Evolutionary conservation across 2,888 invertebrate genomes (phyloP).

Genomic region (Mycalesis mineus): DNA sequence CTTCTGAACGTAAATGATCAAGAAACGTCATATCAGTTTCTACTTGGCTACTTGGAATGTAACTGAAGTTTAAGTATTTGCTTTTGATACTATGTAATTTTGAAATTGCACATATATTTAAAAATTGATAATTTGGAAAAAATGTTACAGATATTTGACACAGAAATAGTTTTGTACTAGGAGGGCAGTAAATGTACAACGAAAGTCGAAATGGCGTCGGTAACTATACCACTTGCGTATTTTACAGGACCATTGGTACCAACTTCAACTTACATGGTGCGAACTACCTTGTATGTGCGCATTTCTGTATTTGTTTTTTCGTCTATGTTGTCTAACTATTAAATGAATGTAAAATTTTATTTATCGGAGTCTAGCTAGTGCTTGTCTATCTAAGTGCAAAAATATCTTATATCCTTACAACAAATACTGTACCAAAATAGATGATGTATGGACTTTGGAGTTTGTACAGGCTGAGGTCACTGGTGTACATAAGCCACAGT

Average conservation of each 20-base stretch:
- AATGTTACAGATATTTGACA: no score
- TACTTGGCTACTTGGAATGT: no score
- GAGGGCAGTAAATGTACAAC: neutral
- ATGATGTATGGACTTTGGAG: conserved; percentile 53
- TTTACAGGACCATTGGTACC: no score
- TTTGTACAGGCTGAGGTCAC: conserved; percentile 61
- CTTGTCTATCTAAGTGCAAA: conserved; percentile 67
- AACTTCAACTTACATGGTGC: neutral
- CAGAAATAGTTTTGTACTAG: neutral
- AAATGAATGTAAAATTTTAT: conserved; percentile 4
- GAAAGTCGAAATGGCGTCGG: neutral
- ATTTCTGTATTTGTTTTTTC: neutral
- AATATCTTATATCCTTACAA: conserved; percentile 56
- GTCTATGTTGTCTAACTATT: neutral
- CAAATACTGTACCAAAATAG: conserved; percentile 60
- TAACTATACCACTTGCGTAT: no score
- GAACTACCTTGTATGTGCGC: neutral
- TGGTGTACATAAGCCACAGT: conserved; percentile 48
- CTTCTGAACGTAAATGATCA: no score
- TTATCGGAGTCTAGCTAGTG: conserved; percentile 43
- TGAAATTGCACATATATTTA: no score
- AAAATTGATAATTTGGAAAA: no score
- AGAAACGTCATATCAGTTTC: no score
- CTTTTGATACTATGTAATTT: no score
- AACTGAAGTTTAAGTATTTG: no score